Percentiles rank a stretch among this genome's conserved stretches.
Evolutionary conservation across 64 coral and sea anemone species (phyloP).

Genomic region (Platygyra sinensis): DNA sequence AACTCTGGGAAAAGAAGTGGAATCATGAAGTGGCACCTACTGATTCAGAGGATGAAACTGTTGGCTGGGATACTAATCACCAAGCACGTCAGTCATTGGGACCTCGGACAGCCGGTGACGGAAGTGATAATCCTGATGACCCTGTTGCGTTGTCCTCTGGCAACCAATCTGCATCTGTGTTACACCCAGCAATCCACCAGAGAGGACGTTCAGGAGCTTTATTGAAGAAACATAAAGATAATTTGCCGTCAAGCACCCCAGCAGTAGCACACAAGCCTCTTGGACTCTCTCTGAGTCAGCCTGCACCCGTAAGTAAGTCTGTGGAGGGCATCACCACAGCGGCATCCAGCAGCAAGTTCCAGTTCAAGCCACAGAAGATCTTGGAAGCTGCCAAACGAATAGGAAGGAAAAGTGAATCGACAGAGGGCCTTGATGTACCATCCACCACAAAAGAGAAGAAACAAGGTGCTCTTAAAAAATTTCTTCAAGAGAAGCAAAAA

Average conservation of each 20-base stretch:
- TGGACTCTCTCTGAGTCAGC: background rate
- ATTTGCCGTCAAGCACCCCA: background rate
- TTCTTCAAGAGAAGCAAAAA: conserved; percentile 22
- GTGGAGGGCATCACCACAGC: conserved; percentile 11
- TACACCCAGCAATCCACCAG: background rate
- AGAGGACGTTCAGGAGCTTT: background rate
- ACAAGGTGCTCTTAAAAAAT: conserved; percentile 3
- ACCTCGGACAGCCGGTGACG: conserved; percentile 39
- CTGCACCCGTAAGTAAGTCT: conserved; percentile 11
- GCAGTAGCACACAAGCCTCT: background rate
- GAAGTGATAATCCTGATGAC: conserved; percentile 61
- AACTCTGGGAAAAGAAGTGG: background rate
- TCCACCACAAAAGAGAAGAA: conserved; percentile 10
- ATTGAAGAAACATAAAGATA: conserved; percentile 7
- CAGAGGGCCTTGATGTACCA: background rate
- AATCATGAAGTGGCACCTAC: background rate
- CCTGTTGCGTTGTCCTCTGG: background rate
- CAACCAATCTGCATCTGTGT: background rate
- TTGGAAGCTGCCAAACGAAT: conserved; percentile 29
- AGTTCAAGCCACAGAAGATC: conserved; percentile 30
- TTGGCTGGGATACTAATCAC: background rate
- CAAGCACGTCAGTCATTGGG: background rate
- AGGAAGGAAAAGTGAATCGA: conserved; percentile 1
- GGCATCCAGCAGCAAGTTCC: background rate
- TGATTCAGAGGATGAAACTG: background rate